Evolutionary conservation across 2,888 invertebrate genomes (phyloP), one percentile per base, ranked within the genome.

Genomic region (Ptilodon capucinus): DNA sequence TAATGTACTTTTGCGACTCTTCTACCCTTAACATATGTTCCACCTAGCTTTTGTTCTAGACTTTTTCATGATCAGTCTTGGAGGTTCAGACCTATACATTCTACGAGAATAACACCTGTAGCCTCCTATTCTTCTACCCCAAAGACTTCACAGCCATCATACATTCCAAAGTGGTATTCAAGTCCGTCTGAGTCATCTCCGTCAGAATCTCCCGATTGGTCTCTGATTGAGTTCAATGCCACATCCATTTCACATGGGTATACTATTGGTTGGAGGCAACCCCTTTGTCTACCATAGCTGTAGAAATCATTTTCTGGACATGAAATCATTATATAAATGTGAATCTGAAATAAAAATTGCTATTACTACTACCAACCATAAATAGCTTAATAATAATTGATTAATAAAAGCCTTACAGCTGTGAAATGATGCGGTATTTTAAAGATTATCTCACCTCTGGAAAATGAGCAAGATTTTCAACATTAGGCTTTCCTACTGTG

Each of bases 381-480:
- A n/a, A n/a, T n/a, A n/a, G n/a, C n/a, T n/a, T n/a, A n/a, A n/a
- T n/a, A n/a, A n/a, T n/a, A n/a, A n/a, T n/a, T n/a, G n/a, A n/a
- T n/a, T n/a, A n/a, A n/a, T n/a, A n/a, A n/a, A n/a, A n/a, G n/a
- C n/a, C n/a, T n/a, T n/a, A n/a, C n/a, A n/a, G n/a, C n/a, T n/a
- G n/a, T n/a, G n/a, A n/a, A n/a, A n/a, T n/a, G n/a, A n/a, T n/a
- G n/a, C n/a, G n/a, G n/a, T n/a, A 4, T 6, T 8, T 23, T 2
- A 6, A 2, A 1, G 30, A 30, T 6, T 4, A 1, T 30, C 71
- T 75, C 81, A 95, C 95, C 91, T 97, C 97, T 45, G 96, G 94
- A 81, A 99, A 98, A 86, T 99, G 99, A 0, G 98, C 98, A 52
- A 99, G 87, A 83, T 99, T 99, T 0, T 97, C 95, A 9, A 97